phyloP scores from a whole-genome alignment of 2,113 vertebrate species.

The Chloebia gouldiae region DNA sequence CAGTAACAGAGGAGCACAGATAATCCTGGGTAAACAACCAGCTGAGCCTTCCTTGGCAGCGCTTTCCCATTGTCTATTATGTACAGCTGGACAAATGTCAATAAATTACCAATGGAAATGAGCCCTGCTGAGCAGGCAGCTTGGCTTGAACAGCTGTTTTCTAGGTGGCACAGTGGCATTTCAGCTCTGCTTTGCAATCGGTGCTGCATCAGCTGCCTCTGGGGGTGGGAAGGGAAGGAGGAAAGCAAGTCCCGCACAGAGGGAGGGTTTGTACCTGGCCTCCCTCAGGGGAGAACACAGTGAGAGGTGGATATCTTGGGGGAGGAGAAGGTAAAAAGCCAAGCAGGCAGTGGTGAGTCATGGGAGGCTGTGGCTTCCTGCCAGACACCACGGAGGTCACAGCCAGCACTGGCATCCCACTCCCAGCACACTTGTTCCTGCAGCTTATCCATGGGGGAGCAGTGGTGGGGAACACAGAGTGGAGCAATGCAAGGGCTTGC shows the following conservation, averaged over 20 bases:
- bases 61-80: neutral
- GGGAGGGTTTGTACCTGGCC: neutral
- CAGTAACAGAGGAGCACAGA: neutral
- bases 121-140: neutral
- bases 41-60: neutral
- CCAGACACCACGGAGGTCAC: neutral
- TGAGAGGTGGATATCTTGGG: rapidly evolving
- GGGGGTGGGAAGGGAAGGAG: neutral
- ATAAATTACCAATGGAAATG: neutral
- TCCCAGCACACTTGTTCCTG: neutral
- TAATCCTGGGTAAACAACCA: neutral
- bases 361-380: neutral
- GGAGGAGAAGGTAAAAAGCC: neutral
- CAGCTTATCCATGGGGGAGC: neutral
- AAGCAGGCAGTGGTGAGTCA: neutral
- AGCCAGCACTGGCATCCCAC: neutral
- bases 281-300: neutral
- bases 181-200: neutral
- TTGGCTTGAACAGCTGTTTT: neutral
- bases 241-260: neutral
- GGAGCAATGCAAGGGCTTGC: neutral
- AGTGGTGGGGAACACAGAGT: rapidly evolving
- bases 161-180: neutral
- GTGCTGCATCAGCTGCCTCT: neutral
- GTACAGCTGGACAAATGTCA: slow-evolving; percentile 4